A percentile compares a stretch with the other conserved stretches of the same genome.
Evolutionary conservation across 2,113 vertebrate genomes (phyloP).

Genomic region (Tachycineta bicolor): DNA sequence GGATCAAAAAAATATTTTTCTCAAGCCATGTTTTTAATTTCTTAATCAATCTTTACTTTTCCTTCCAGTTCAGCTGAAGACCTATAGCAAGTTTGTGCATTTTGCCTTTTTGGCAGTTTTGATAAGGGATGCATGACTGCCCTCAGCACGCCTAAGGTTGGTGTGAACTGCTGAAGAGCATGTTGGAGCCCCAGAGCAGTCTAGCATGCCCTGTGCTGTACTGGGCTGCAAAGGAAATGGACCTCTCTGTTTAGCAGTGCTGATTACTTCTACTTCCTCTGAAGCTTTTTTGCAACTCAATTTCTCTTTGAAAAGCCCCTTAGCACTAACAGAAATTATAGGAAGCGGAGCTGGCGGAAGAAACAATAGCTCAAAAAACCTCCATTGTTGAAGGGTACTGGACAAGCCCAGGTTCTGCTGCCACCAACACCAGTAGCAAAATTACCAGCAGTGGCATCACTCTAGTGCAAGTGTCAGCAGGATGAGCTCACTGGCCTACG

Average conservation of each 20-base stretch:
- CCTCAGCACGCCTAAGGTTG: not conserved
- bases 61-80: not conserved
- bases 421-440: not conserved
- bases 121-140: conserved; percentile 18
- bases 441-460: not conserved
- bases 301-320: not conserved
- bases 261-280: not conserved
- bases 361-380: not conserved
- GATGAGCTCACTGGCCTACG: not conserved
- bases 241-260: not conserved
- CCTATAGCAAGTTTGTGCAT: not conserved
- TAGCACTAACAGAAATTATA: not conserved
- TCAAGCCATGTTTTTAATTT: not conserved
- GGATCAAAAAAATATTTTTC: not conserved
- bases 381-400: not conserved
- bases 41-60: conserved; percentile 26
- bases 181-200: not conserved
- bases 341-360: not conserved
- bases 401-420: not conserved
- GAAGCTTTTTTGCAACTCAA: not conserved
- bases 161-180: not conserved
- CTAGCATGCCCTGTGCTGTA: not conserved
- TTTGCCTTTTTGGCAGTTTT: conserved; percentile 48
- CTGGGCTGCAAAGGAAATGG: not conserved
- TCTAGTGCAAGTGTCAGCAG: not conserved